Conservation (phyloP, 2,888 invertebrate genomes). For the Ormyrus rosae region DNA sequence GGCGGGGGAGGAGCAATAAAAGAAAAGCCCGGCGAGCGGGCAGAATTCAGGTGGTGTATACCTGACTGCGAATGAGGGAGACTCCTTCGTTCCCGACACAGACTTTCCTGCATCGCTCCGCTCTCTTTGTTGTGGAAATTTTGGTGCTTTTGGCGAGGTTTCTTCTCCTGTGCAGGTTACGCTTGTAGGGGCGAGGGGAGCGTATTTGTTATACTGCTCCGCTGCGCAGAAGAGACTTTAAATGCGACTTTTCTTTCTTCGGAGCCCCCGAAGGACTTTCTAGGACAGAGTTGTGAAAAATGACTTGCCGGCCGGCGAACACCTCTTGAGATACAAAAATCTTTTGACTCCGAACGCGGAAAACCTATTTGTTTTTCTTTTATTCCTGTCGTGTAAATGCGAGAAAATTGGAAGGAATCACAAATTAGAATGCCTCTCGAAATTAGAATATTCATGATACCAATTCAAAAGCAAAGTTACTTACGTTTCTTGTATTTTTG, state of each 20-base stretch:
- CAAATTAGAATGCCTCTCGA: too few species aligned
- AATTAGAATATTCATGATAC: background rate
- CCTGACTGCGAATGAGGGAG: slow-evolving; percentile 66
- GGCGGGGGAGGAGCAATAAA: slow-evolving; percentile 48
- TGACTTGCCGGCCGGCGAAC: too few species aligned
- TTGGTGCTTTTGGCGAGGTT: slow-evolving; percentile 63
- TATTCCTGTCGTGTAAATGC: too few species aligned
- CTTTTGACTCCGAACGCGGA: too few species aligned
- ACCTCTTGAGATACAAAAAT: too few species aligned
- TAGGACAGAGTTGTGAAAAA: background rate
- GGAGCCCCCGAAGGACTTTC: background rate
- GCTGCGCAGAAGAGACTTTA: background rate
- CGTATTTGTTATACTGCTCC: background rate
- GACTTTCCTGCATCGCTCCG: slow-evolving; percentile 60
- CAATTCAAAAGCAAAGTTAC: background rate
- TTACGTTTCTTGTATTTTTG: slow-evolving; percentile 11
- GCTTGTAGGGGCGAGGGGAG: slow-evolving; percentile 21
- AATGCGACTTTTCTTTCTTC: slow-evolving; percentile 53
- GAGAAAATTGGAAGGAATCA: too few species aligned
- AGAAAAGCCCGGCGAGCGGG: slow-evolving; percentile 64
- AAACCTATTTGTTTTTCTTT: too few species aligned
- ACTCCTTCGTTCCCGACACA: background rate
- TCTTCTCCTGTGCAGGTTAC: slow-evolving; percentile 31
- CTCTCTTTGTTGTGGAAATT: slow-evolving; percentile 70
- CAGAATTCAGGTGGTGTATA: slow-evolving; percentile 47